These are phyloP conservation scores for Eristalinus sepulchralis DNA, from an alignment of 2,888 invertebrate genomes.

Conservation along the genomic window DNA sequence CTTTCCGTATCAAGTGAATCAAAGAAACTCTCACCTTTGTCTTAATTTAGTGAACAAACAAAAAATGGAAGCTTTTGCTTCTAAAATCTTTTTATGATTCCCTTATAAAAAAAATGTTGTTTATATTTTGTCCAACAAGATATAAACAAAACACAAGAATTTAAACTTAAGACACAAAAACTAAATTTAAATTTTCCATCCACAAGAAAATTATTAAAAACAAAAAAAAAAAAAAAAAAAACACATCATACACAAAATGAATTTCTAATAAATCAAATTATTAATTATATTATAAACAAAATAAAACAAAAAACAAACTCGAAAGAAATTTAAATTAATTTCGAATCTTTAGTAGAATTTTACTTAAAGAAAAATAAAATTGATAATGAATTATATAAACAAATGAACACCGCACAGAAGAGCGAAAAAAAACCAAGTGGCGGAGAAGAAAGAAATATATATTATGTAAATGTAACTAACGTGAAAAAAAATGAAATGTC, in stretches of 20 bases:
- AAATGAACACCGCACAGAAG: constrained; percentile 22
- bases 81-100: constrained; percentile 18
- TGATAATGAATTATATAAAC: constrained; percentile 32
- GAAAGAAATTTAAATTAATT: constrained; percentile 50
- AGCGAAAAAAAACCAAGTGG: background rate
- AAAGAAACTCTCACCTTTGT: background rate
- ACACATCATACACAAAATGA: constrained; percentile 29
- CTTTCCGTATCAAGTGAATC: constrained; percentile 10
- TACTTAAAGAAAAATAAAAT: constrained; percentile 40
- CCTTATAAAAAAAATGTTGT: background rate
- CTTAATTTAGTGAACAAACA: constrained; percentile 25
- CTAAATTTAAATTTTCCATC: constrained; percentile 58
- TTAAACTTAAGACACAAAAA: constrained; percentile 39
- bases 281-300: constrained; percentile 34
- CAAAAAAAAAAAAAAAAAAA: constrained; percentile 31
- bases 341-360: constrained; percentile 62
- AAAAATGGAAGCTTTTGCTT: constrained; percentile 34
- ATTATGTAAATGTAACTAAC: constrained; percentile 61
- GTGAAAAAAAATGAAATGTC: constrained; percentile 49
- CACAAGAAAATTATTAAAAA: constrained; percentile 40
- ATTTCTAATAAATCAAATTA: constrained; percentile 51
- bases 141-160: constrained; percentile 35
- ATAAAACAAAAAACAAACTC: constrained; percentile 12
- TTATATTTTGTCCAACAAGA: constrained; percentile 49
- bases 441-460: constrained; percentile 32